Conservation (phyloP, 2,797 vertebrate species). For the Poliocrania exsul region DNA sequence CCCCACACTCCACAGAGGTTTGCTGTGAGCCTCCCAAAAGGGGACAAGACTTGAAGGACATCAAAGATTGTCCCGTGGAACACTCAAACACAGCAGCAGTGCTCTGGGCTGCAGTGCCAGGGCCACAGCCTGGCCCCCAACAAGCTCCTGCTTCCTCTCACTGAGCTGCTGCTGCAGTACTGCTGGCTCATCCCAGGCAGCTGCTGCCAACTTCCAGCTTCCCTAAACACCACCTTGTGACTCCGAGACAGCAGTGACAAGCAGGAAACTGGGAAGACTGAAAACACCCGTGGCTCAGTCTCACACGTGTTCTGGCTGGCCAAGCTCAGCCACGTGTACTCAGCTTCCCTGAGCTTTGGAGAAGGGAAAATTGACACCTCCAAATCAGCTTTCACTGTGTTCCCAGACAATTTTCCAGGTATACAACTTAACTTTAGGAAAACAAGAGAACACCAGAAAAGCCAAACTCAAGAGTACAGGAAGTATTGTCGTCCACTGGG, state of each 20-base stretch:
- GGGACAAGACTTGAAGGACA: rapidly evolving
- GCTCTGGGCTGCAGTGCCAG: not conserved
- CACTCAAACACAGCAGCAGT: not conserved
- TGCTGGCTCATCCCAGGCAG: rapidly evolving
- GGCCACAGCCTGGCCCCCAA: not conserved
- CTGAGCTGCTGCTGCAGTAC: not conserved
- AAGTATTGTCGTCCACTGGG: not conserved
- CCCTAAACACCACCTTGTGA: not conserved
- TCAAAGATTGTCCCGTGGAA: too few species aligned
- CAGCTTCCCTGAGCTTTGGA: not conserved
- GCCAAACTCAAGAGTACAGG: not conserved
- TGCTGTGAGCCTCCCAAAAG: not conserved
- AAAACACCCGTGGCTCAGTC: rapidly evolving
- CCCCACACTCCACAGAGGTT: too few species aligned
- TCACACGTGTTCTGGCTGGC: rapidly evolving
- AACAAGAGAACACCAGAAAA: not conserved
- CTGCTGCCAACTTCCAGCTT: not conserved
- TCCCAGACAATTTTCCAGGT: not conserved
- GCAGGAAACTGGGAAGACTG: not conserved
- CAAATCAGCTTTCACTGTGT: rapidly evolving
- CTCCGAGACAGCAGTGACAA: not conserved
- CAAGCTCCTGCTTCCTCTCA: not conserved
- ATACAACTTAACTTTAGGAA: not conserved
- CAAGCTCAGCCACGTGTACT: rapidly evolving
- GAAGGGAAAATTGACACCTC: not conserved